Evolutionary conservation across 2,888 invertebrate species (phyloP), one percentile per base, ranked within the genome.

Genomic region (Caenorhabditis afra): DNA sequence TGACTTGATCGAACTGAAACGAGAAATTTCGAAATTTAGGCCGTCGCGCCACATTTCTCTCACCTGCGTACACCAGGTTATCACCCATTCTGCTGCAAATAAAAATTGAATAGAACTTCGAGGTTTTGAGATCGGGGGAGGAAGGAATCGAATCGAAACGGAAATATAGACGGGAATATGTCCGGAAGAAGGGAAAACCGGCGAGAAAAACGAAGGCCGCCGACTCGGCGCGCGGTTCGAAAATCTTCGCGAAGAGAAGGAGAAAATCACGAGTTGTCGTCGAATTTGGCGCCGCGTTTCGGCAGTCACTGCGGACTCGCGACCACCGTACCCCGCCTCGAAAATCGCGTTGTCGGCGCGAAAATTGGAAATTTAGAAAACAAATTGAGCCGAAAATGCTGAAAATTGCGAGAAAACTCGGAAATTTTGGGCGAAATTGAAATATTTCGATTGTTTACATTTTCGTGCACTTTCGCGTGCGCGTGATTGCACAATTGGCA

Each of bases 41-140:
- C 61, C 68, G n/a, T n/a, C n/a, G n/a, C n/a, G n/a, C 22, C 29
- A n/a, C 4, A 14, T 41, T 12, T 14, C 14, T 11, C 12, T 68
- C 41, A 81, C 83, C 79, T 22, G 84, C 83, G 74, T 80, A 85
- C 68, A 86, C 81, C 58, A 86, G 81, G 83, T 84, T 86, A 81
- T 83, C 84, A 79, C 84, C 83, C 86, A 84, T 86, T 74, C 59
- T 74, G 65, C 65, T 65, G 73, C 58, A 18, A 57, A 71, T n/a
- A 47, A 49, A 68, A 59, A 8, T 47, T 11, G n/a, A 16, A 0
- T 29, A 39, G 11, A 41, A 39, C 0, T 14, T n/a, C n/a, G n/a
- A n/a, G 16, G 29, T 3, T 29, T 7, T 29, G 29, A 29, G 29
- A 29, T 22, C 20, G 14, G 12, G n/a, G n/a, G n/a, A n/a, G n/a